These are phyloP conservation scores for Kobus ellipsiprymnus DNA, from an alignment of 2,113 vertebrate genomes.

Conservation along the genomic window DNA sequence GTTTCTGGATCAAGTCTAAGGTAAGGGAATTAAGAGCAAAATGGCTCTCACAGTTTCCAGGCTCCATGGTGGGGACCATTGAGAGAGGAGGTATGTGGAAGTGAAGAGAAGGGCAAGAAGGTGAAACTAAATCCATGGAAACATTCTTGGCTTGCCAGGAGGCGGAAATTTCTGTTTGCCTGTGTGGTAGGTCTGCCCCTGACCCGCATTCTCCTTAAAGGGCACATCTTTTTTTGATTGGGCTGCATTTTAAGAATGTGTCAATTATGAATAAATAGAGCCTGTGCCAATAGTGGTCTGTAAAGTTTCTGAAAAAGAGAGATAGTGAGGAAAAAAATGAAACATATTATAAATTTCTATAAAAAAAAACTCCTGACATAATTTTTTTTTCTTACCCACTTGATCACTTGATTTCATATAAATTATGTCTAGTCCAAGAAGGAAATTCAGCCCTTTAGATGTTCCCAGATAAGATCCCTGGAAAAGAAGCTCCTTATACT, in stretches of 20 bases:
- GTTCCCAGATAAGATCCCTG: neutral
- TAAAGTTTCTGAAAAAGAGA: neutral
- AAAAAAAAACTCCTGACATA: neutral
- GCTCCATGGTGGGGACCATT: neutral
- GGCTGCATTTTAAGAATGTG: constrained; percentile 28
- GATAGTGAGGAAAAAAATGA: neutral
- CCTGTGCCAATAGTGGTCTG: neutral
- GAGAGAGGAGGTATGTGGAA: neutral
- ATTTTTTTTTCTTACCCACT: neutral
- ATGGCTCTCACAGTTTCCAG: neutral
- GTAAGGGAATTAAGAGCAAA: neutral
- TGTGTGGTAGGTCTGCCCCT: constrained; percentile 25
- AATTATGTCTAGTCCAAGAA: neutral
- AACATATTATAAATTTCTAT: neutral
- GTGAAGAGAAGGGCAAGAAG: neutral
- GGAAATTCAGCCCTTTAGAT: neutral
- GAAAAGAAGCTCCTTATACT: neutral
- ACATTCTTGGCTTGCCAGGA: neutral
- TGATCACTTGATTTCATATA: neutral
- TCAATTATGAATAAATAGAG: constrained; percentile 9
- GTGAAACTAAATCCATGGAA: constrained; percentile 3
- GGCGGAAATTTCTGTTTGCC: neutral
- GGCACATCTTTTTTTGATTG: constrained; percentile 7
- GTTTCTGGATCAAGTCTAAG: neutral
- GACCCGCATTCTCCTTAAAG: neutral